phyloP scores from a whole-genome alignment of 2,113 vertebrate genomes.

The Cephalopholis sonnerati region DNA sequence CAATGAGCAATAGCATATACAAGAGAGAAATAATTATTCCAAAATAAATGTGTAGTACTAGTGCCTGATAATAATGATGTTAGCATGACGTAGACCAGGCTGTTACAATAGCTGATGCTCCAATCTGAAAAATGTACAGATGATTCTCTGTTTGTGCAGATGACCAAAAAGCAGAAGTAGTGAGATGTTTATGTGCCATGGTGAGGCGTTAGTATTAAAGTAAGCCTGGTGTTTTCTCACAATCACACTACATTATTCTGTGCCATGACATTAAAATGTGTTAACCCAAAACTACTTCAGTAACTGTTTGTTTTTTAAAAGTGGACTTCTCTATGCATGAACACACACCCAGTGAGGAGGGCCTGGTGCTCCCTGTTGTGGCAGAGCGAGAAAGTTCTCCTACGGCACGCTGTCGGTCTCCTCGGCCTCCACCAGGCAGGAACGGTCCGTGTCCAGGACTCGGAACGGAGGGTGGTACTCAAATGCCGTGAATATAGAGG shows the following conservation, averaged over 20 bases:
- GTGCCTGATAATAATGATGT: not conserved
- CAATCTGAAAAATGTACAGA: constrained; percentile 15
- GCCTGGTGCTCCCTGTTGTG: not conserved
- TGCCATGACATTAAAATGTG: not conserved
- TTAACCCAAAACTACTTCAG: constrained; percentile 29
- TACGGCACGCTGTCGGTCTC: constrained; percentile 85
- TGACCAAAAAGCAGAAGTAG: constrained; percentile 12
- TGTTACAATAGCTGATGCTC: not conserved
- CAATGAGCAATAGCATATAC: not conserved
- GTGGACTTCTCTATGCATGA: constrained; percentile 23
- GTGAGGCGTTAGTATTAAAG: constrained; percentile 29
- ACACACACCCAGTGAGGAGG: constrained; percentile 18
- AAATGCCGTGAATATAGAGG: constrained; percentile 77
- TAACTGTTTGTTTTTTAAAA: constrained; percentile 1
- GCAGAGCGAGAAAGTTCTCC: constrained; percentile 11
- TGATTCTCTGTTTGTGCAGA: constrained; percentile 18
- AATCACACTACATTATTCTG: constrained; percentile 15
- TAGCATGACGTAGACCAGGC: not conserved
- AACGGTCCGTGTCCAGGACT: constrained; percentile 82
- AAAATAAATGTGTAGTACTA: constrained; percentile 3
- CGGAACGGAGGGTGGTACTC: constrained; percentile 84
- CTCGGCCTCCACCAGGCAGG: constrained; percentile 87
- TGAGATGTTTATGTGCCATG: constrained; percentile 27
- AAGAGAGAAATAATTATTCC: not conserved
- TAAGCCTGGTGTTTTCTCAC: constrained; percentile 1